Evolutionary conservation across 35 echinoderm and acorn worm genomes (phyloP).

Genomic region (Hemicentrotus pulcherrimus): DNA sequence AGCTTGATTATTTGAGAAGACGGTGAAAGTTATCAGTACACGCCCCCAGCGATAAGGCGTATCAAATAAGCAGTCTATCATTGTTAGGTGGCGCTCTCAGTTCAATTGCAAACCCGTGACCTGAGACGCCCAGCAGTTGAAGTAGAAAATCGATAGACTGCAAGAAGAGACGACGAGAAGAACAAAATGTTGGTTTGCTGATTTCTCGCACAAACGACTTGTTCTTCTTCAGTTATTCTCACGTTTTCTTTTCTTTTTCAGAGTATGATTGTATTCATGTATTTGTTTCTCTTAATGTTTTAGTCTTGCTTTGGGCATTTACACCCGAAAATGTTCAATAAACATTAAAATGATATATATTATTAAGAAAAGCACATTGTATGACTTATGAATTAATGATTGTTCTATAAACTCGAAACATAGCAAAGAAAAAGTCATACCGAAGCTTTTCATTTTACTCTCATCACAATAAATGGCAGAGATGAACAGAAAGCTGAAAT

Average conservation of each 20-base stretch:
- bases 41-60: neutral
- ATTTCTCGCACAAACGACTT: neutral
- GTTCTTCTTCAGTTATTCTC: neutral
- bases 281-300: too few relatives aligned
- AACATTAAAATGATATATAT: too few relatives aligned
- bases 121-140: neutral
- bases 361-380: too few relatives aligned
- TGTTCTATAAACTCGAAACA: too few relatives aligned
- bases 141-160: neutral
- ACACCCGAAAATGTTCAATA: too few relatives aligned
- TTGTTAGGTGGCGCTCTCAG: neutral
- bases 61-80: constrained; percentile 7
- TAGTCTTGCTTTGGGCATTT: too few relatives aligned
- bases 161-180: neutral
- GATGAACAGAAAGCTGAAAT: too few relatives aligned
- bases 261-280: too few relatives aligned
- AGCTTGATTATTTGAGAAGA: neutral
- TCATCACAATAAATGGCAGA: too few relatives aligned
- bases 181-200: neutral
- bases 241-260: neutral
- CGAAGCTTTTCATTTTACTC: too few relatives aligned
- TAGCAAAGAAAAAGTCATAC: too few relatives aligned
- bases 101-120: neutral
- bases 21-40: neutral
- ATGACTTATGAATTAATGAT: too few relatives aligned